These are phyloP conservation scores for Rhynchonycteris naso DNA, from an alignment of 2,797 vertebrate species.

Conservation along the genomic window DNA sequence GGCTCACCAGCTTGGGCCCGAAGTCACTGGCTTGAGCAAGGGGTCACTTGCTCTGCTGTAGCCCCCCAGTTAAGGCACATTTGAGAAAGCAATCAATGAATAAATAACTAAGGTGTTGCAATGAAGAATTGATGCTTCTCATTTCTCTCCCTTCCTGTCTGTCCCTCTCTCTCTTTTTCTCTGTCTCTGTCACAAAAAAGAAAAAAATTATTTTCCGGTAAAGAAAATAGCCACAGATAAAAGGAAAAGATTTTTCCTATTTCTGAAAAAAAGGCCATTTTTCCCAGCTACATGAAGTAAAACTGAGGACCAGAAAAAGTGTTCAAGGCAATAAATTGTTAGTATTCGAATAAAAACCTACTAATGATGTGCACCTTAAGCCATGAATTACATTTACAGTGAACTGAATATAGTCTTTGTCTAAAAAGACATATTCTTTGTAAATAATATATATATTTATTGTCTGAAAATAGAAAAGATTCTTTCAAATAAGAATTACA, in stretches of 20 bases:
- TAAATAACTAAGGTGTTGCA: no score
- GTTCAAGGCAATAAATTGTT: not conserved
- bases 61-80: no score
- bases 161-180: no score
- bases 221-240: not conserved
- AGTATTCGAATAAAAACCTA: not conserved
- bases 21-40: no score
- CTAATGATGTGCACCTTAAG: not conserved
- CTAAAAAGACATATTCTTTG: slow-evolving; percentile 2
- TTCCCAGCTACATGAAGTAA: not conserved
- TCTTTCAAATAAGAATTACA: slow-evolving; percentile 5
- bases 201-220: slow-evolving; percentile 23
- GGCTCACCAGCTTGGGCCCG: no score
- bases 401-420: not conserved
- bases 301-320: not conserved
- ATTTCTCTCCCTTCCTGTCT: no score
- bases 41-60: no score
- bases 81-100: no score
- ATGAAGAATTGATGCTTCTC: no score
- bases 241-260: not conserved
- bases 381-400: not conserved
- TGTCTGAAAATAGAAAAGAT: not conserved
- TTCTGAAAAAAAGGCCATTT: not conserved
- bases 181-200: no score
- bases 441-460: not conserved